phyloP scores from a whole-genome alignment of 2,888 invertebrate genomes.

The Pseudanteris insignis region DNA sequence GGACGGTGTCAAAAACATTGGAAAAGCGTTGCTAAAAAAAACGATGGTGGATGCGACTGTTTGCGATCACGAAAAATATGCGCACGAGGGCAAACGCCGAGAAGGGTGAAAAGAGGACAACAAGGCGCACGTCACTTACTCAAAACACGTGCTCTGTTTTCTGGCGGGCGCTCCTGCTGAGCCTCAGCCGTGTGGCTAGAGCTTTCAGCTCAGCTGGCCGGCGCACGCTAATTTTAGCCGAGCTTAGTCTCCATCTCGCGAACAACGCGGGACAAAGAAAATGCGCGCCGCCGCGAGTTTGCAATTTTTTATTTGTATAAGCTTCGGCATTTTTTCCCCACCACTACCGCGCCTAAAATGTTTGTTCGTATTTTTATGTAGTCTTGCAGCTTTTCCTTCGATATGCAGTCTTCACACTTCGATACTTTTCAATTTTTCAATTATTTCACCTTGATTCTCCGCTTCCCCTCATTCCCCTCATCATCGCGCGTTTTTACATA shows the following conservation, averaged over 20 bases:
- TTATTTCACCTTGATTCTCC: not conserved
- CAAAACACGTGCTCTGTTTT: slow-evolving; percentile 64
- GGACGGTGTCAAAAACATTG: not conserved
- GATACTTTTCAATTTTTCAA: not conserved
- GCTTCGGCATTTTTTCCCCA: not conserved
- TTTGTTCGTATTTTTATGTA: too few relatives aligned
- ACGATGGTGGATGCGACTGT: slow-evolving; percentile 6
- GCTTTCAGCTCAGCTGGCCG: slow-evolving; percentile 49
- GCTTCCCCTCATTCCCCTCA: too few relatives aligned
- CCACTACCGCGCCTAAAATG: not conserved
- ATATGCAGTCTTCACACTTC: too few relatives aligned
- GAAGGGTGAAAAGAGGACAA: slow-evolving; percentile 46
- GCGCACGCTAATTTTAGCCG: slow-evolving; percentile 58
- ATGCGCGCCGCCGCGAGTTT: slow-evolving; percentile 44
- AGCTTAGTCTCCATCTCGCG: slow-evolving; percentile 57
- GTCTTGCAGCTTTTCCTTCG: too few relatives aligned
- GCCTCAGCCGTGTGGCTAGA: slow-evolving; percentile 41
- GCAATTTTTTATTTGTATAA: slow-evolving; percentile 43
- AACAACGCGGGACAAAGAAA: slow-evolving; percentile 57
- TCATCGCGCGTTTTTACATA: too few relatives aligned
- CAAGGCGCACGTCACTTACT: slow-evolving; percentile 61
- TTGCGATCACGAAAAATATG: slow-evolving; percentile 27
- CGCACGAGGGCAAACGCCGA: slow-evolving; percentile 14
- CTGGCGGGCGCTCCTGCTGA: slow-evolving; percentile 63
- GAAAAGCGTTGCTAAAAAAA: not conserved